Conservation (phyloP, 2,888 invertebrate genomes). For the Alcis repandata region DNA sequence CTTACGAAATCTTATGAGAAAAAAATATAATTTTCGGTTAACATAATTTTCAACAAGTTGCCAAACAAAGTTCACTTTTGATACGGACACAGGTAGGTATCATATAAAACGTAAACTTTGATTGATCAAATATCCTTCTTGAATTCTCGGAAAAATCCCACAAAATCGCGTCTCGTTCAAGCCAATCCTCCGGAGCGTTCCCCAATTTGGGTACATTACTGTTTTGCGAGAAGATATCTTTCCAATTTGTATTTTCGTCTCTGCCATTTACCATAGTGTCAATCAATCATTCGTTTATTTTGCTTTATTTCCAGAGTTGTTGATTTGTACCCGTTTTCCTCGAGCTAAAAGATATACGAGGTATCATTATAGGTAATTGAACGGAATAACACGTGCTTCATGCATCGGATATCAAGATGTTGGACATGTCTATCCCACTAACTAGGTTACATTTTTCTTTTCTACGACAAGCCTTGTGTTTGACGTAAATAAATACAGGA, state of each 20-base stretch:
- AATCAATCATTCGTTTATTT: slow-evolving; percentile 32
- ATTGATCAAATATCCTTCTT: slow-evolving; percentile 6
- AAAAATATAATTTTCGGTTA: neutral
- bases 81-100: neutral
- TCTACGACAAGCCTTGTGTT: slow-evolving; percentile 15
- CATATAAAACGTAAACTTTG: too few species aligned
- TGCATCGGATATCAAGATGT: slow-evolving; percentile 13
- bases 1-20: neutral
- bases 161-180: slow-evolving; percentile 8
- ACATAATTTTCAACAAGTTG: slow-evolving; percentile 4
- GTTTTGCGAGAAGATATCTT: slow-evolving; percentile 29
- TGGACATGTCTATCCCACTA: slow-evolving; percentile 7
- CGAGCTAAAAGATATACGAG: slow-evolving; percentile 1
- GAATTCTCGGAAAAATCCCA: slow-evolving; percentile 13
- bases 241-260: slow-evolving; percentile 12
- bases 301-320: slow-evolving; percentile 1
- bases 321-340: slow-evolving; percentile 5
- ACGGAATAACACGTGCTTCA: slow-evolving; percentile 2
- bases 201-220: slow-evolving; percentile 34
- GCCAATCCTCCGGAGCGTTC: slow-evolving; percentile 19
- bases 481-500: slow-evolving; percentile 35
- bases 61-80: slow-evolving; percentile 2
- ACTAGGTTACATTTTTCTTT: slow-evolving; percentile 16
- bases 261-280: slow-evolving; percentile 31
- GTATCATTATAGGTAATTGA: slow-evolving; percentile 9